Evolutionary conservation across 2,113 vertebrate genomes (phyloP), one percentile per base, ranked within the genome.

Genomic region (Chloebia gouldiae): DNA sequence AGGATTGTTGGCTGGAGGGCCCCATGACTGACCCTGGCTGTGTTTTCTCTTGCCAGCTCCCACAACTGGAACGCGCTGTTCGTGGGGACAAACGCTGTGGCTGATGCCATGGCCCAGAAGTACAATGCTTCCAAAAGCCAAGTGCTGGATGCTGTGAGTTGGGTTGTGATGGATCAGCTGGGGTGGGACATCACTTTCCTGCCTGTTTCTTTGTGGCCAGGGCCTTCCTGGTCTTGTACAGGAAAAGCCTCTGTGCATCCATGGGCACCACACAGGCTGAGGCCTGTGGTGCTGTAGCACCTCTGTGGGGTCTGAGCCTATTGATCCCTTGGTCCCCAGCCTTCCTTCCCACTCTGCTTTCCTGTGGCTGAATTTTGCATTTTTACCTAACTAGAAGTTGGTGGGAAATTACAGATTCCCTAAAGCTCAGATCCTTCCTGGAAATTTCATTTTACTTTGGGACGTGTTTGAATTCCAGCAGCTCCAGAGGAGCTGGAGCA

Each of bases 21-120:
- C 3, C 3, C 2, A 1, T 11, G 35, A 1, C 3, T 91, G 69
- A 96, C 39, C 27, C 33, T 57, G 73, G 17, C 75, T 63, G 37
- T 84, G 39, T 72, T 92, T 51, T 69, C 64, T 83, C 47, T 63
- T 31, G 93, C 9, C 81, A 99, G 99, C 94, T 99, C 99, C 64
- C 99, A 99, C 97, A 99, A 99, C 97, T 99, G 99, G 99, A 99
- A 99, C 93, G 94, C 98, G 0, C 94, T 99, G 64, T 99, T 99
- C 86, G 97, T 99, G 97, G 99, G 99, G 18, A 99, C 99, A 0
- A 99, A 98, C 2, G 98, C 99, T 0, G 99, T 99, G 84, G 99
- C 99, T 0, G 99, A 99, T 20, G 98, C 98, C 78, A 99, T 99
- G 13, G 99, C 99, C 39, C 98, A 99, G 88, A 99, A 99, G 97